These are phyloP conservation scores for Halictus ligatus DNA, from an alignment of 2,888 invertebrate species.

Conservation along the genomic window DNA sequence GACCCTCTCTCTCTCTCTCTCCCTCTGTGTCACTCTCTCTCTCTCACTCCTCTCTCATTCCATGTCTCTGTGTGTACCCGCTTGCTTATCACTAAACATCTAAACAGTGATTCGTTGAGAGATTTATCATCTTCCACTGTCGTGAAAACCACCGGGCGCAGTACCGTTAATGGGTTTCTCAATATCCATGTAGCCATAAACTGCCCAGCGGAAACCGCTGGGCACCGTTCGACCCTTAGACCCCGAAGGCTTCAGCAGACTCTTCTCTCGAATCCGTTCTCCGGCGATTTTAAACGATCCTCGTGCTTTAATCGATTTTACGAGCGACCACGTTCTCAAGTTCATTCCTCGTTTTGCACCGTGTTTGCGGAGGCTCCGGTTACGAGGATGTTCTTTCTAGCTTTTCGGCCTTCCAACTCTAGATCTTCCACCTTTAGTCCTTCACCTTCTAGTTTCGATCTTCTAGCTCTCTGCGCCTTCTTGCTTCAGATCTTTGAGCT, in stretches of 20 bases:
- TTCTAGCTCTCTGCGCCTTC: neutral
- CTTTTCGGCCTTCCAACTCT: neutral
- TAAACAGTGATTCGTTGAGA: conserved; percentile 17
- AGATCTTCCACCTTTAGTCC: neutral
- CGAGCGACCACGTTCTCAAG: neutral
- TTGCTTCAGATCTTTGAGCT: no score
- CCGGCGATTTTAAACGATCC: neutral
- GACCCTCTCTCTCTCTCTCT: neutral
- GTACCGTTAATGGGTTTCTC: conserved; percentile 9
- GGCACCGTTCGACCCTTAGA: neutral
- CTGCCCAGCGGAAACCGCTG: neutral
- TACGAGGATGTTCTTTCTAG: neutral
- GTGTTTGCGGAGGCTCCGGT: neutral
- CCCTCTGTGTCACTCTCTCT: neutral
- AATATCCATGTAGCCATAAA: neutral
- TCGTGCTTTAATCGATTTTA: neutral
- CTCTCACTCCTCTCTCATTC: neutral
- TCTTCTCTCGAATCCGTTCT: neutral
- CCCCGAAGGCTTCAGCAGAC: neutral
- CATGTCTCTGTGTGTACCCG: neutral
- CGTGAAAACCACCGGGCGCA: neutral
- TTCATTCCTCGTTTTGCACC: neutral
- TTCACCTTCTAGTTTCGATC: neutral
- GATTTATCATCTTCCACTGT: conserved; percentile 30
- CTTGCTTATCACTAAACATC: conserved; percentile 37